phyloP scores from a whole-genome alignment of 2,113 vertebrate genomes.

The Caranx melampygus region DNA sequence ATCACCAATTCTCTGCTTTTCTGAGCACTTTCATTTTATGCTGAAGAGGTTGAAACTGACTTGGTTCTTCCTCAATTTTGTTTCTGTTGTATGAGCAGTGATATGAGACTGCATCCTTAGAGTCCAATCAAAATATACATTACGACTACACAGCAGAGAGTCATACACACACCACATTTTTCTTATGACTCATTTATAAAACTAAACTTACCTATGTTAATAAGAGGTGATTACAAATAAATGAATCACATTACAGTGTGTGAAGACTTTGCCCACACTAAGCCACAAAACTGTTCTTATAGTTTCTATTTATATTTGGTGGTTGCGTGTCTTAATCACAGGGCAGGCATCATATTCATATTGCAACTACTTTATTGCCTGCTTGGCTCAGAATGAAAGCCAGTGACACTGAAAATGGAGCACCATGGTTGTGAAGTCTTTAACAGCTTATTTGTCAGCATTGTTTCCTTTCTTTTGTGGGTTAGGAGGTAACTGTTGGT shows the following conservation, averaged over 20 bases:
- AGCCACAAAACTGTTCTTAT: background rate
- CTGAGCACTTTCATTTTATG: background rate
- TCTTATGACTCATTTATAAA: conserved; percentile 23
- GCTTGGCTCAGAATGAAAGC: conserved; percentile 19
- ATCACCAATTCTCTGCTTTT: background rate
- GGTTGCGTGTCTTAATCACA: background rate
- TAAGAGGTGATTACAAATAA: conserved; percentile 25
- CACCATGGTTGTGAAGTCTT: background rate
- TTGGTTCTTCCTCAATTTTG: conserved; percentile 21
- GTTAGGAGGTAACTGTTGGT: conserved; percentile 52
- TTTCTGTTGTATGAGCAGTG: conserved; percentile 25
- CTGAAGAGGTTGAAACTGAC: conserved; percentile 3
- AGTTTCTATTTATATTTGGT: background rate
- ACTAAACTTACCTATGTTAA: background rate
- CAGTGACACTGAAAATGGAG: conserved; percentile 14
- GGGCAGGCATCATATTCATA: conserved; percentile 33
- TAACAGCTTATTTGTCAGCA: conserved; percentile 33
- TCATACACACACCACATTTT: background rate
- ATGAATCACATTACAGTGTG: background rate
- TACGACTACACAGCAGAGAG: background rate
- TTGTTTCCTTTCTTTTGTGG: conserved; percentile 45
- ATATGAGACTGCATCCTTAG: background rate
- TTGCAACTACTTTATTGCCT: conserved; percentile 28
- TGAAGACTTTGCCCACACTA: background rate
- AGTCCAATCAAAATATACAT: conserved; percentile 4